Percentiles rank a stretch among this genome's conserved stretches.
Conservation (phyloP, 2,113 vertebrate genomes). For the Corythaixoides concolor region DNA sequence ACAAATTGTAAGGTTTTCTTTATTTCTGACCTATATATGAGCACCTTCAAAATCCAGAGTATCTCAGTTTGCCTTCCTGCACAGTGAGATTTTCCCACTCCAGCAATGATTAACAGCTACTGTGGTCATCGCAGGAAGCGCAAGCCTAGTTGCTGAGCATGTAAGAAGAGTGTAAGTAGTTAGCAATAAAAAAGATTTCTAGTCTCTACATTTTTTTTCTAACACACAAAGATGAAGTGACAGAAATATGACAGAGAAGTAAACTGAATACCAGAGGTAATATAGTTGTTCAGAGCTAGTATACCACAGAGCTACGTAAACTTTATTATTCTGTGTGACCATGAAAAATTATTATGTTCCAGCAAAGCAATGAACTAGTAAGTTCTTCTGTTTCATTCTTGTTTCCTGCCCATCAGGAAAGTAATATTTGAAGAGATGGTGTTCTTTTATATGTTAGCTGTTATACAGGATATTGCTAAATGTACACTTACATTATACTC, state of each 20-base stretch:
- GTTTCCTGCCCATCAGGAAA: background rate
- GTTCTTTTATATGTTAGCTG: background rate
- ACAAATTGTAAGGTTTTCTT: background rate
- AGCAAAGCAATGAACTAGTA: background rate
- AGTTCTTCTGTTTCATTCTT: background rate
- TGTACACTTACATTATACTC: background rate
- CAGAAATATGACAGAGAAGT: background rate
- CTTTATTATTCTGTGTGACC: background rate
- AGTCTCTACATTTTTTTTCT: background rate
- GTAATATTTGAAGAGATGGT: background rate
- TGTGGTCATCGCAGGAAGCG: rapidly evolving
- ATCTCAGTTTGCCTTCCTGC: background rate
- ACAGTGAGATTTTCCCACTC: background rate
- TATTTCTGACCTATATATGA: background rate
- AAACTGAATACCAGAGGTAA: background rate
- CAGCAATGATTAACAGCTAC: background rate
- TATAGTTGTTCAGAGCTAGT: background rate
- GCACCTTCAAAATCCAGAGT: background rate
- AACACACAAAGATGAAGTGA: background rate
- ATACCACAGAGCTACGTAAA: background rate
- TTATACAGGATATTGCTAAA: background rate
- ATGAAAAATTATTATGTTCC: background rate
- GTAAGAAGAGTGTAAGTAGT: background rate
- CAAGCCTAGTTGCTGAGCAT: background rate
- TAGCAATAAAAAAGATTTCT: background rate